Percentiles rank a stretch among this genome's conserved stretches.
Conservation (phyloP, 2,888 invertebrate genomes). For the Agonopterix heracliana region DNA sequence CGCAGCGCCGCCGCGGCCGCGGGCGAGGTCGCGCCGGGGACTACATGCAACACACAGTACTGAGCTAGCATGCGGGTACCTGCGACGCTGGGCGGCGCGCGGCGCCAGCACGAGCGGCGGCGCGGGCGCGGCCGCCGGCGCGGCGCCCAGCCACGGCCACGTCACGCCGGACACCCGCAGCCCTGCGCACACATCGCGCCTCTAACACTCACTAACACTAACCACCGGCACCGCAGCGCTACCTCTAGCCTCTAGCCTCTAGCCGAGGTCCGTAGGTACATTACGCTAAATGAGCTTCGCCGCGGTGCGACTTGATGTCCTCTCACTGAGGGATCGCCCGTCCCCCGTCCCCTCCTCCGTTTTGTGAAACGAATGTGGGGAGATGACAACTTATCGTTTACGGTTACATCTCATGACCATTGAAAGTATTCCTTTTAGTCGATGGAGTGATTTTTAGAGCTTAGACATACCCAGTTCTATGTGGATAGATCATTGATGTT, state of each 20-base stretch:
- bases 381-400: too few relatives aligned
- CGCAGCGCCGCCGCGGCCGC: constrained; percentile 72
- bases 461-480: too few relatives aligned
- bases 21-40: constrained; percentile 75
- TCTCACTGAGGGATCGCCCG: too few relatives aligned
- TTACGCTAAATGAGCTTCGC: too few relatives aligned
- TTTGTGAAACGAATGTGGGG: too few relatives aligned
- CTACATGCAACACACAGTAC: constrained; percentile 60
- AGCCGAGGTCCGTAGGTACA: too few relatives aligned
- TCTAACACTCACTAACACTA: constrained; percentile 26
- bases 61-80: constrained; percentile 61
- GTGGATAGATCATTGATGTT: too few relatives aligned
- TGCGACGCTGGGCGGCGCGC: constrained; percentile 84
- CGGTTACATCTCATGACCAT: too few relatives aligned
- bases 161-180: constrained; percentile 86
- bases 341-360: too few relatives aligned
- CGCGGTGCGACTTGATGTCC: not conserved
- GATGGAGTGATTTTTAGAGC: too few relatives aligned
- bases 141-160: constrained; percentile 85
- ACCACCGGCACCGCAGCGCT: not conserved
- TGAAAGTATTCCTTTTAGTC: too few relatives aligned
- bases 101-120: constrained; percentile 84
- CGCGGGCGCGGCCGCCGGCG: constrained; percentile 77
- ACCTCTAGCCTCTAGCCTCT: not conserved
- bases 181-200: constrained; percentile 77